Conservation (phyloP, 2,888 invertebrate species). For the Drosophila mettleri region DNA sequence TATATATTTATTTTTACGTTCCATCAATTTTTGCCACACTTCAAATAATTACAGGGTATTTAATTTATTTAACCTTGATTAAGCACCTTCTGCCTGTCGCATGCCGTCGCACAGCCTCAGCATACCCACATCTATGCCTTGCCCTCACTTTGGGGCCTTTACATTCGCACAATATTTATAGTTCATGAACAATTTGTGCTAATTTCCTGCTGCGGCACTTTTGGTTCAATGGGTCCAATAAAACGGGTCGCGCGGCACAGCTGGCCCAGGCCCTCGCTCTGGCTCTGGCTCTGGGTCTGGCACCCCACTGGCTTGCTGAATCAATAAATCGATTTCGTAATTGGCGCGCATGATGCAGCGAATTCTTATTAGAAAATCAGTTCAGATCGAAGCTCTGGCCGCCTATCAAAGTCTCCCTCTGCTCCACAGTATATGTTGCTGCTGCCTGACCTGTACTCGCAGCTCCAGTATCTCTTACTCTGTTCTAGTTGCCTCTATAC, state of each 20-base stretch:
- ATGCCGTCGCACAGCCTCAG: background rate
- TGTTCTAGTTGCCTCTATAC: too few species aligned
- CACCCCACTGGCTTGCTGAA: constrained; percentile 37
- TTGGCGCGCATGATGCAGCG: constrained; percentile 69
- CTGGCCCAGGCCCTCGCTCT: background rate
- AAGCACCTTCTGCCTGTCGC: background rate
- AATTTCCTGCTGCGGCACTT: constrained; percentile 56
- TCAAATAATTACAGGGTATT: constrained; percentile 12
- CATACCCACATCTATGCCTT: background rate
- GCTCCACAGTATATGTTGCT: too few species aligned
- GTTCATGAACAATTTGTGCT: constrained; percentile 78
- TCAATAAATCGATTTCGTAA: constrained; percentile 54
- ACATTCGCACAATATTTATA: constrained; percentile 16
- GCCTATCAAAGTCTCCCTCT: background rate
- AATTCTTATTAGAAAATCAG: constrained; percentile 54
- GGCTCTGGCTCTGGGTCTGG: constrained; percentile 3
- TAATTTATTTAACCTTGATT: background rate
- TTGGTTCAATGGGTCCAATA: constrained; percentile 37
- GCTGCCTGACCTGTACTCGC: background rate
- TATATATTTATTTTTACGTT: too few species aligned
- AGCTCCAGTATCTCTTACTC: background rate
- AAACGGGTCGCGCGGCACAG: constrained; percentile 26
- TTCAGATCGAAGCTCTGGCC: background rate
- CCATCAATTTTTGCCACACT: too few species aligned
- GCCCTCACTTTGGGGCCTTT: constrained; percentile 1